phyloP scores from a whole-genome alignment of 2,888 invertebrate genomes.

The Halictus quadricinctus region DNA sequence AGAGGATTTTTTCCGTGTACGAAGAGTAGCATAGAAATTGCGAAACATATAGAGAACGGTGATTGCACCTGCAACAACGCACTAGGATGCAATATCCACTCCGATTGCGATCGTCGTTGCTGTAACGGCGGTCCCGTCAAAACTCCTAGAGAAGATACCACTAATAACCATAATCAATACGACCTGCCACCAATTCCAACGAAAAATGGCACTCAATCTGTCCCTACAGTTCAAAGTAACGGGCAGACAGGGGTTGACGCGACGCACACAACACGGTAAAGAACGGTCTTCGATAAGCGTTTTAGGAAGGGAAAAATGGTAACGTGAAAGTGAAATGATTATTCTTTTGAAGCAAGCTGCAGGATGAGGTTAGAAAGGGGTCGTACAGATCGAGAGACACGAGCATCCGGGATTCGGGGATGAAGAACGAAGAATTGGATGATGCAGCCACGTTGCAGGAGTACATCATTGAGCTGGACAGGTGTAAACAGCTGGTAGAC shows the following conservation, averaged over 20 bases:
- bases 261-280: constrained; percentile 27
- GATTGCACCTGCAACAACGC: constrained; percentile 41
- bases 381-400: not conserved
- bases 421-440: not conserved
- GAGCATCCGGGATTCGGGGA: fast-evolving
- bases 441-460: constrained; percentile 15
- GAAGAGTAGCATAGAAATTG: not conserved
- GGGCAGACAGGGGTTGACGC: not conserved
- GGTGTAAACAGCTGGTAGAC: constrained; percentile 33
- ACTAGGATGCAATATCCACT: constrained; percentile 20
- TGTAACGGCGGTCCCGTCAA: not conserved
- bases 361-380: constrained; percentile 5
- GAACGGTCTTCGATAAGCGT: not conserved
- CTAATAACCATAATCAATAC: not conserved
- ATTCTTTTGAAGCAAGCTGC: constrained; percentile 41
- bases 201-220: not conserved
- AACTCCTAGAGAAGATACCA: not conserved
- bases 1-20: not conserved
- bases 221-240: not conserved
- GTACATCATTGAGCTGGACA: constrained; percentile 40
- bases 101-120: constrained; percentile 26
- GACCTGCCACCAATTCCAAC: not conserved
- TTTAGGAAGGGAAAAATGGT: not conserved
- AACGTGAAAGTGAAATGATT: not conserved
- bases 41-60: not conserved